phyloP scores from a whole-genome alignment of 2,113 vertebrate species.

The Columba janthina region DNA sequence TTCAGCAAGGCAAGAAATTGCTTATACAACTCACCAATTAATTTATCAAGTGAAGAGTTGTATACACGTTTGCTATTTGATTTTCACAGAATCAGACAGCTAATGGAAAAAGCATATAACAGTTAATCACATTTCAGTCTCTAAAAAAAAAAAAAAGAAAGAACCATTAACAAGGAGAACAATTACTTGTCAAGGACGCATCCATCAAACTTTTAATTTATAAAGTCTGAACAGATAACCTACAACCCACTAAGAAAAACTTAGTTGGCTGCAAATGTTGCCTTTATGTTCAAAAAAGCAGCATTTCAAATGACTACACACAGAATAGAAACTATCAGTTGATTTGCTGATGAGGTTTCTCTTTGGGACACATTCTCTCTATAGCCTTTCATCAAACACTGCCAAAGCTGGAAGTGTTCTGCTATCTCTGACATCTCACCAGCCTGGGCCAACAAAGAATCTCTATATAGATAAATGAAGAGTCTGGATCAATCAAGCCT shows the following conservation, averaged over 20 bases:
- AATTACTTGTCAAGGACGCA: background rate
- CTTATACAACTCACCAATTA: background rate
- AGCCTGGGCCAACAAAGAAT: background rate
- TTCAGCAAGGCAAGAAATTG: background rate
- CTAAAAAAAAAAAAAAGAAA: too few relatives aligned
- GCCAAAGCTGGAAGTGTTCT: accelerated
- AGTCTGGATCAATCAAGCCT: background rate
- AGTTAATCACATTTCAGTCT: background rate
- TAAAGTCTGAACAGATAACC: background rate
- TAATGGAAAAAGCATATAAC: background rate
- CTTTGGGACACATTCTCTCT: background rate
- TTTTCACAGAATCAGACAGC: background rate
- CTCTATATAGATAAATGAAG: background rate
- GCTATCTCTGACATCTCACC: background rate
- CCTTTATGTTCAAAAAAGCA: background rate
- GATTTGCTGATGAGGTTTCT: background rate
- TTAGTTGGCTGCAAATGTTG: background rate
- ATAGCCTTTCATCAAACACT: background rate
- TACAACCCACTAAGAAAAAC: background rate
- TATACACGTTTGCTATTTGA: background rate
- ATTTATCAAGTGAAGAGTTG: background rate
- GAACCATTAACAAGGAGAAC: background rate
- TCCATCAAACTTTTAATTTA: background rate
- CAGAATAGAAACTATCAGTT: background rate
- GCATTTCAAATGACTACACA: background rate